Conservation (phyloP, 1,140 invertebrate species). For the Pseudomyrmex cubaensis region DNA sequence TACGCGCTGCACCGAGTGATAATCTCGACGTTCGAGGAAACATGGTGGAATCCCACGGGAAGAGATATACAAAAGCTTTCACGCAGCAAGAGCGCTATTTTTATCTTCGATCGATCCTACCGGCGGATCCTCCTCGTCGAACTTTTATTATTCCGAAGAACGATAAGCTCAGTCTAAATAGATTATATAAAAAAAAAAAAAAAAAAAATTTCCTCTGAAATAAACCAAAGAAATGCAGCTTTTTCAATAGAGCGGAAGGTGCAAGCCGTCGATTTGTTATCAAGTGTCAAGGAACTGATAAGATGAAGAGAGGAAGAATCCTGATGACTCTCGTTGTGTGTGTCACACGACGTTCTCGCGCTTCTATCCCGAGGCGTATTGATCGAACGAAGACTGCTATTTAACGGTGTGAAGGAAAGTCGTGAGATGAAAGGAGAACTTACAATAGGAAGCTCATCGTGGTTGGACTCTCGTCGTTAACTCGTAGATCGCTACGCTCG, state of each 20-base stretch:
- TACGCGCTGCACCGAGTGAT: neutral
- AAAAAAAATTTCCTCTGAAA: neutral
- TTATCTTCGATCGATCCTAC: constrained; percentile 20
- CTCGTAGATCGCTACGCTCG: neutral
- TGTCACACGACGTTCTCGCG: neutral
- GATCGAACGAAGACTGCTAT: constrained; percentile 7
- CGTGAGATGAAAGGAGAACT: constrained; percentile 57
- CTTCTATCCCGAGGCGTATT: neutral
- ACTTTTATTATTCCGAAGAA: neutral
- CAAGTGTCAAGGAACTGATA: neutral
- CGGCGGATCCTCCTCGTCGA: neutral
- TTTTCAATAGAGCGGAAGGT: neutral
- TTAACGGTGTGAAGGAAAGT: constrained; percentile 10
- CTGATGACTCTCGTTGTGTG: neutral
- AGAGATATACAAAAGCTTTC: constrained; percentile 1
- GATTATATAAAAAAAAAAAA: constrained; percentile 6
- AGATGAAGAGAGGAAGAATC: neutral
- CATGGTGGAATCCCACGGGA: neutral
- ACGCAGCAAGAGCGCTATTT: constrained; percentile 18
- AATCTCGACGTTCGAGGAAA: constrained; percentile 25
- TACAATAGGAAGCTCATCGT: constrained; percentile 80
- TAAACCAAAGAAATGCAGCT: neutral
- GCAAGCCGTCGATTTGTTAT: neutral
- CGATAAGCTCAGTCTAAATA: neutral
- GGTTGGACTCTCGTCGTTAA: constrained; percentile 62